Base-by-base conservation (phyloP, 2,797 vertebrate genomes). In the Notolabrus celidotus region DNA sequence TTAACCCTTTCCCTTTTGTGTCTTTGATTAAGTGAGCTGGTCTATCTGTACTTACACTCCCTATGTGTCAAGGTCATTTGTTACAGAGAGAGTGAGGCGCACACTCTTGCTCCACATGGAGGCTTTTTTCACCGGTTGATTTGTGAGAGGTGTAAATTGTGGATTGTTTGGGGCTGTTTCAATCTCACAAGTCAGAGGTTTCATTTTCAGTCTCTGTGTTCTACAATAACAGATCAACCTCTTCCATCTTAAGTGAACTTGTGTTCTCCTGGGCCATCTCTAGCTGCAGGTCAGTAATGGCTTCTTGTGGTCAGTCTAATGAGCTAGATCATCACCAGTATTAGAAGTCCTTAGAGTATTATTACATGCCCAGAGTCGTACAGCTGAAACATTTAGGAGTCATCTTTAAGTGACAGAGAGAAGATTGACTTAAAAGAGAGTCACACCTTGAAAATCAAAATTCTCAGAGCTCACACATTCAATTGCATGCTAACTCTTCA, bases 1-100 rank as follows among this genome's bases (percentile, higher is more conserved):
- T 88, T 88, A 79, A 86, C 79, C 86, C 75, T 54, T 83, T 79
- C 72, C 72, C 55, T 79, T 84, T 80, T 77, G 72, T 77, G 82
- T 74, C 71, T 86, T 80, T 89, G 88, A 89, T 82, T 73, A 85
- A 91, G 79, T 42, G 77, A 78, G 57, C 22, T 65, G 67, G 51
- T 78, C 66, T 85, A 74, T 82, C 71, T 83, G 56, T 84, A 79
- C 73, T 77, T 67, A 60, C 41, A 34, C 74, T 29, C 60, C 71
- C 43, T 77, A 70, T 55, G 69, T 79, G 82, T 87, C 85, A 76
- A 77, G 83, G 80, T 85, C 77, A 77, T 84, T 83, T 86, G 82
- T 89, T 64, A 88, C 49, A 0, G 39, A 53, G 55, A 73, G 63
- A 65, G 36, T 77, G 53, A 82, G 64, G 54, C 61, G 10, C 53